Conservation (phyloP, 1,140 invertebrate species). For the Ips typographus region DNA sequence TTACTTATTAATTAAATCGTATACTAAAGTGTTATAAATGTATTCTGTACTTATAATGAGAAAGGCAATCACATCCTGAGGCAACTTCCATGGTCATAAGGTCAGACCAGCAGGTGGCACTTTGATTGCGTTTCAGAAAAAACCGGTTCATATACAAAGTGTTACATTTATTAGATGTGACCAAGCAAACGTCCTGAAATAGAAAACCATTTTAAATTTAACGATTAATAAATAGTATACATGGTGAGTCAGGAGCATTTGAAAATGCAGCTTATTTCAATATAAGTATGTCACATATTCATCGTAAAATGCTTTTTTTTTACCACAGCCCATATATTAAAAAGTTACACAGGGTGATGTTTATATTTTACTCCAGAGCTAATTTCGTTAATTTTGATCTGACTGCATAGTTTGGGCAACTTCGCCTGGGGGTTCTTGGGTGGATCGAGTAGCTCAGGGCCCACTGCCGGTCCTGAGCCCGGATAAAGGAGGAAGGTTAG, state of each 20-base stretch:
- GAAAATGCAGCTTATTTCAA: too few relatives aligned
- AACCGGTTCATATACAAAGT: constrained; percentile 33
- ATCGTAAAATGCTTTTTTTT: constrained; percentile 1
- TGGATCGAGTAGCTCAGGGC: too few relatives aligned
- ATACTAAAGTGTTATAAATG: constrained; percentile 16
- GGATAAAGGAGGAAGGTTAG: too few relatives aligned
- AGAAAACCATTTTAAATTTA: constrained; percentile 20
- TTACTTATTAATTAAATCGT: too few relatives aligned
- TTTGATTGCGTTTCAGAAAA: constrained; percentile 21
- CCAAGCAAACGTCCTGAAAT: constrained; percentile 38
- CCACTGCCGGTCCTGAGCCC: too few relatives aligned
- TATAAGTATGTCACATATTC: too few relatives aligned
- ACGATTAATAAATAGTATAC: constrained; percentile 6
- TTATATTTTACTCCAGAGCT: too few relatives aligned
- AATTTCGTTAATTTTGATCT: too few relatives aligned
- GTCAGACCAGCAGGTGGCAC: constrained; percentile 27
- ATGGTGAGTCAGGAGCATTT: neutral
- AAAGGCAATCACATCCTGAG: constrained; percentile 34
- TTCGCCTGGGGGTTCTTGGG: too few relatives aligned
- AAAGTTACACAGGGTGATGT: too few relatives aligned
- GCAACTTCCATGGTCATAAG: constrained; percentile 22
- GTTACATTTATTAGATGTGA: constrained; percentile 28
- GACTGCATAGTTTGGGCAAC: too few relatives aligned
- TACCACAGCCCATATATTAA: too few relatives aligned
- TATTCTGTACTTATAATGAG: constrained; percentile 34